A percentile compares a stretch with the other conserved stretches of the same genome.
Evolutionary conservation across 2,888 invertebrate genomes (phyloP).

Genomic region (Phanerotoma sp.): DNA sequence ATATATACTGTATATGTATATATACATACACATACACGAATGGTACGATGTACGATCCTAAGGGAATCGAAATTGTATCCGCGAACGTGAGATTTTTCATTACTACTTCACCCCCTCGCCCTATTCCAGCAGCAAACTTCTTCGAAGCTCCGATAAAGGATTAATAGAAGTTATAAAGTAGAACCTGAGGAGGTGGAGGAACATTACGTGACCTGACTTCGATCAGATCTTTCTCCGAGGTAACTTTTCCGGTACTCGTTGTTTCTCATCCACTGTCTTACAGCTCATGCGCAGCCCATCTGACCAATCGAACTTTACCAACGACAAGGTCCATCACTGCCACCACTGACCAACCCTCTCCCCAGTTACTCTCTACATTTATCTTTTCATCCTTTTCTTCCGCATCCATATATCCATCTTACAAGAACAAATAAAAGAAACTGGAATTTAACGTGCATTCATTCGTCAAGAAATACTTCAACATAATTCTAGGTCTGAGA

Average conservation of each 20-base stretch:
- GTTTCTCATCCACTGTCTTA: conserved; percentile 54
- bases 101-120: conserved; percentile 26
- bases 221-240: conserved; percentile 55
- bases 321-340: conserved; percentile 53
- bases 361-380: conserved; percentile 33
- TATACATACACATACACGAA: background rate
- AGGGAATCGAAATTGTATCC: conserved; percentile 31
- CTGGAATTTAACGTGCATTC: conserved; percentile 13
- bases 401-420: conserved; percentile 10
- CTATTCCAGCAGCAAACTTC: conserved; percentile 16
- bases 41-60: conserved; percentile 21
- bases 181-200: conserved; percentile 56
- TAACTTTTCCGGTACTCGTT: conserved; percentile 56
- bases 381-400: conserved; percentile 14
- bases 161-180: conserved; percentile 59
- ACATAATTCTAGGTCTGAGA: background rate
- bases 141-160: conserved; percentile 47
- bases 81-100: conserved; percentile 40
- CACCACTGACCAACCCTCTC: conserved; percentile 52
- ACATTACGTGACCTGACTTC: conserved; percentile 58
- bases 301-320: conserved; percentile 56
- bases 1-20: background rate
- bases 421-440: conserved; percentile 24
- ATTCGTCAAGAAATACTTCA: conserved; percentile 1
- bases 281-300: conserved; percentile 56